phyloP scores from a whole-genome alignment of 2,888 invertebrate species.

The Leistus spinibarbis region DNA sequence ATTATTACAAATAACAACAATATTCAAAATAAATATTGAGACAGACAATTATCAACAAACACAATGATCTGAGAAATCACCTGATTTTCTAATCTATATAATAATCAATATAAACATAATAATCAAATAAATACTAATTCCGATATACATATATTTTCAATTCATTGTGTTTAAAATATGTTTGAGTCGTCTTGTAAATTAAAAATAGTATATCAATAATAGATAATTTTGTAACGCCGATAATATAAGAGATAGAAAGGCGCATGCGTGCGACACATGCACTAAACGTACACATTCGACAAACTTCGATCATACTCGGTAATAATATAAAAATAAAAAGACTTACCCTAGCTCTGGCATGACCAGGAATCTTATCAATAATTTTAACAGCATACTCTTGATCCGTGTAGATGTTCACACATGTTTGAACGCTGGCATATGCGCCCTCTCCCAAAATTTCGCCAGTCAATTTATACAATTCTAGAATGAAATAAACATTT shows the following conservation, averaged over 20 bases:
- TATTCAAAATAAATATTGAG: background rate
- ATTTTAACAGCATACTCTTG: conserved; percentile 97
- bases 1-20: background rate
- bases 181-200: no score
- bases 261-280: no score
- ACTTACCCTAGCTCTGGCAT: conserved; percentile 79
- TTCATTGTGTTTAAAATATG: no score
- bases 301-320: no score
- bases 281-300: no score
- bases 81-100: background rate
- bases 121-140: no score
- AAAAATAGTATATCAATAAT: no score
- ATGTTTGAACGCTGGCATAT: conserved; percentile 94
- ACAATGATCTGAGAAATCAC: background rate
- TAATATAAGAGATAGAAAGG: no score
- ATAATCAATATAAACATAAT: background rate
- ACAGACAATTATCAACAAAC: conserved; percentile 7
- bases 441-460: conserved; percentile 97
- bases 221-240: no score
- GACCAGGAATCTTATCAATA: conserved; percentile 93
- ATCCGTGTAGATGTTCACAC: conserved; percentile 88
- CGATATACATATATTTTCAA: no score
- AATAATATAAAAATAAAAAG: background rate
- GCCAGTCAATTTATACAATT: conserved; percentile 93
- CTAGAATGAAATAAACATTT: conserved; percentile 60